These are phyloP conservation scores for Eudemis profundana DNA, from an alignment of 2,888 invertebrate genomes.

Conservation along the genomic window DNA sequence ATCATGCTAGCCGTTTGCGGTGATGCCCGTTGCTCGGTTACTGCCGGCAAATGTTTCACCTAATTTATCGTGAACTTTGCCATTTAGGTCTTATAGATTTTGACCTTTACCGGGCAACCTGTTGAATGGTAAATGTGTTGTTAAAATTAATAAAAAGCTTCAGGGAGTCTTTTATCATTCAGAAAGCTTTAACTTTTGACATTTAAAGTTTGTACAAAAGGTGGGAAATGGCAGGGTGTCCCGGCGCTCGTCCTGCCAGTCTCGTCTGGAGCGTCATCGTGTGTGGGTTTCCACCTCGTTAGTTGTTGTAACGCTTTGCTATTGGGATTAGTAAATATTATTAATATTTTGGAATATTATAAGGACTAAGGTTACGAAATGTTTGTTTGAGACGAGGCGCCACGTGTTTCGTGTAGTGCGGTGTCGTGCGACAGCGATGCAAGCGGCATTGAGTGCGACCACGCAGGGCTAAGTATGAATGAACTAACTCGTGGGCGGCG, in stretches of 20 bases:
- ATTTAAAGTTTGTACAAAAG: conserved; percentile 33
- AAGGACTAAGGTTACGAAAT: conserved; percentile 32
- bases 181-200: conserved; percentile 31
- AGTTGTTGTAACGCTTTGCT: conserved; percentile 7
- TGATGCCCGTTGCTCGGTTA: conserved; percentile 52
- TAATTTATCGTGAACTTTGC: conserved; percentile 69
- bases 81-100: conserved; percentile 68
- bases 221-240: background rate
- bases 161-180: conserved; percentile 26
- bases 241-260: conserved; percentile 19
- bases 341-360: too few species aligned
- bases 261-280: conserved; percentile 11
- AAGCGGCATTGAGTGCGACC: conserved; percentile 71
- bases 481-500: conserved; percentile 76
- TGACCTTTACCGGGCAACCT: conserved; percentile 70
- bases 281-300: conserved; percentile 30
- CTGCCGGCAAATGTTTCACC: conserved; percentile 52
- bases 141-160: conserved; percentile 45
- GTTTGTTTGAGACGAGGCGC: conserved; percentile 29
- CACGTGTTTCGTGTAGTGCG: conserved; percentile 42
- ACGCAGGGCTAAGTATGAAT: conserved; percentile 81
- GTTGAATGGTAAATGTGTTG: conserved; percentile 57
- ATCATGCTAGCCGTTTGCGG: conserved; percentile 38
- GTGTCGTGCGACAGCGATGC: conserved; percentile 53
- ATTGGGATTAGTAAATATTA: conserved; percentile 24